A percentile compares a stretch with the other conserved stretches of the same genome.
Conservation (phyloP, 2,113 vertebrate species). For the Calonectris borealis region DNA sequence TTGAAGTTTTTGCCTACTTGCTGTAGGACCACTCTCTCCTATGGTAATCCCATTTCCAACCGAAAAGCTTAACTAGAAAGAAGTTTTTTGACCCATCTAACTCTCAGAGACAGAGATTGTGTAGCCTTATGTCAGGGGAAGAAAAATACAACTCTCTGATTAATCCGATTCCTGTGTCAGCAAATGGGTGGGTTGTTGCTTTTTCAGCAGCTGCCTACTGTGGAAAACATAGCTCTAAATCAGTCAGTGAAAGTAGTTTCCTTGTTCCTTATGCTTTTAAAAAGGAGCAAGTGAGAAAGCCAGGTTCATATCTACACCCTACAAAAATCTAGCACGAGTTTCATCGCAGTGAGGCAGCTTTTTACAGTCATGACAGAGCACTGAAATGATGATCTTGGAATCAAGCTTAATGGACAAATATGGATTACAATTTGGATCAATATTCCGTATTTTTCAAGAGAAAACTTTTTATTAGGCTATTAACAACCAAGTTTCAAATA, state of each 20-base stretch:
- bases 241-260: neutral
- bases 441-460: neutral
- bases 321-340: neutral
- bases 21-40: neutral
- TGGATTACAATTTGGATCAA: neutral
- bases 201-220: neutral
- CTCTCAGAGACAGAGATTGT: neutral
- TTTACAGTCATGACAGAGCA: neutral
- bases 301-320: neutral
- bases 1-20: conserved; percentile 24
- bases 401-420: neutral
- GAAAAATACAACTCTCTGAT: neutral
- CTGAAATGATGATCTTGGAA: neutral
- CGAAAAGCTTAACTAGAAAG: neutral
- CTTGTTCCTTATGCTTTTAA: neutral
- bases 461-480: neutral
- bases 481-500: neutral
- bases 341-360: neutral
- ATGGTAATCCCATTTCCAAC: neutral
- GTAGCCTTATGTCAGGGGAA: neutral
- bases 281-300: neutral
- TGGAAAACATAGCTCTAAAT: neutral
- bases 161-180: neutral
- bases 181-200: neutral
- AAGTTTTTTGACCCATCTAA: neutral